A percentile compares a stretch with the other conserved stretches of the same genome.
phyloP scores from a whole-genome alignment of 2,113 vertebrate genomes.

The Lampris megalopsis region DNA sequence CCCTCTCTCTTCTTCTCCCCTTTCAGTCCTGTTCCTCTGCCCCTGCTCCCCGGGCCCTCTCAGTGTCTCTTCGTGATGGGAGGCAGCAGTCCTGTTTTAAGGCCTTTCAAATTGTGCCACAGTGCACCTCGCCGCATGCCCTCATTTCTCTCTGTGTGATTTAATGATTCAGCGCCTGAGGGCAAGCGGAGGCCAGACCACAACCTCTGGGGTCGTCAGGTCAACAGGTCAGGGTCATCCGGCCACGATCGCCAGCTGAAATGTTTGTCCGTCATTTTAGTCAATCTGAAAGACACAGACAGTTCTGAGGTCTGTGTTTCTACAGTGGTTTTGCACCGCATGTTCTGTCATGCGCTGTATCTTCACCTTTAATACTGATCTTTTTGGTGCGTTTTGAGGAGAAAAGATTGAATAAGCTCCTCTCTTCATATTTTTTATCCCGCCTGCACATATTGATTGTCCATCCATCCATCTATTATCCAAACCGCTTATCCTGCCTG shows the following conservation, averaged over 20 bases:
- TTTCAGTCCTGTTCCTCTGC: not conserved
- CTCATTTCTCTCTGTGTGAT: not conserved
- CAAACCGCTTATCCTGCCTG: too few species aligned
- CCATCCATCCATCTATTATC: too few species aligned
- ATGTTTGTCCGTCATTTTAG: constrained; percentile 17
- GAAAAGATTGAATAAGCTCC: too few species aligned
- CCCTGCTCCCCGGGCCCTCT: not conserved
- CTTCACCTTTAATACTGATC: too few species aligned
- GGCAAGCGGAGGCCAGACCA: not conserved
- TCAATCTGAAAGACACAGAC: constrained; percentile 4
- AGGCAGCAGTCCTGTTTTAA: not conserved
- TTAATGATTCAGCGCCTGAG: constrained; percentile 23
- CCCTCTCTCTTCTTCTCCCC: not conserved
- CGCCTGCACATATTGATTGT: not conserved
- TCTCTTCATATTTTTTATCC: too few species aligned
- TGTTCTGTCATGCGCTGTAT: not conserved
- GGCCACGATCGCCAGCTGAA: constrained; percentile 37
- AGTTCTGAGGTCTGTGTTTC: not conserved
- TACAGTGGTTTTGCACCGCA: not conserved
- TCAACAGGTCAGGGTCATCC: constrained; percentile 32
- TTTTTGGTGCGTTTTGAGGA: too few species aligned
- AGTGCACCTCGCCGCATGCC: not conserved
- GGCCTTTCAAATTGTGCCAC: not conserved
- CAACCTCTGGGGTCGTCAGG: too few species aligned
- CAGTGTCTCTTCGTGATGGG: not conserved